Conservation (phyloP, 2,888 invertebrate genomes). For the Rhynchonema sp. region DNA sequence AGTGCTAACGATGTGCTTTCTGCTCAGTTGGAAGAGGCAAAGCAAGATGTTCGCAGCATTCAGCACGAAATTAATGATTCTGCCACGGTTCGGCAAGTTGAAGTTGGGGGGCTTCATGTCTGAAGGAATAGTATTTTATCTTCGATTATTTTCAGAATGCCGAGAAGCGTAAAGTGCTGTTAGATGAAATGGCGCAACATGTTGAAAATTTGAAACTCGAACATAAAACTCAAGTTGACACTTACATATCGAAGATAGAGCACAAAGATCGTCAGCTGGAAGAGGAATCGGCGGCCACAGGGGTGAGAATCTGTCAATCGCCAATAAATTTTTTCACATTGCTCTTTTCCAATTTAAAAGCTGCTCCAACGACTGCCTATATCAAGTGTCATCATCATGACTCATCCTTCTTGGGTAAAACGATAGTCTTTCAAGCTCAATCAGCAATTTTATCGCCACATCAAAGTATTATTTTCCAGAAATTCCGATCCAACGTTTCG, state of each 20-base stretch:
- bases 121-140: too few relatives aligned
- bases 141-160: slow-evolving; percentile 24
- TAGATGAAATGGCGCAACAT: slow-evolving; percentile 33
- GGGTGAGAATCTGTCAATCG: slow-evolving; percentile 2
- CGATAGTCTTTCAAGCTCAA: too few relatives aligned
- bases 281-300: not conserved
- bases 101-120: too few relatives aligned
- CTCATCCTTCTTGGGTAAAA: too few relatives aligned
- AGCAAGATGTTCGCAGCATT: slow-evolving; percentile 2
- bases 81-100: not conserved
- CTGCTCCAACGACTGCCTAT: too few relatives aligned
- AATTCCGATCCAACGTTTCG: too few relatives aligned
- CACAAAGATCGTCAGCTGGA: not conserved
- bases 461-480: too few relatives aligned
- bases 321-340: not conserved
- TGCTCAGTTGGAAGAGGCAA: slow-evolving; percentile 4
- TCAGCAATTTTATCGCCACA: too few relatives aligned
- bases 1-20: slow-evolving; percentile 7
- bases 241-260: too few relatives aligned
- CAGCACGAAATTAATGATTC: slow-evolving; percentile 2
- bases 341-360: too few relatives aligned
- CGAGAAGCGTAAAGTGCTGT: slow-evolving; percentile 31
- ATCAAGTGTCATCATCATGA: too few relatives aligned
- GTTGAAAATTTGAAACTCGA: slow-evolving; percentile 31
- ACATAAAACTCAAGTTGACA: too few relatives aligned